Base-by-base conservation (phyloP, 2,113 vertebrate genomes). In the Sander lucioperca region DNA sequence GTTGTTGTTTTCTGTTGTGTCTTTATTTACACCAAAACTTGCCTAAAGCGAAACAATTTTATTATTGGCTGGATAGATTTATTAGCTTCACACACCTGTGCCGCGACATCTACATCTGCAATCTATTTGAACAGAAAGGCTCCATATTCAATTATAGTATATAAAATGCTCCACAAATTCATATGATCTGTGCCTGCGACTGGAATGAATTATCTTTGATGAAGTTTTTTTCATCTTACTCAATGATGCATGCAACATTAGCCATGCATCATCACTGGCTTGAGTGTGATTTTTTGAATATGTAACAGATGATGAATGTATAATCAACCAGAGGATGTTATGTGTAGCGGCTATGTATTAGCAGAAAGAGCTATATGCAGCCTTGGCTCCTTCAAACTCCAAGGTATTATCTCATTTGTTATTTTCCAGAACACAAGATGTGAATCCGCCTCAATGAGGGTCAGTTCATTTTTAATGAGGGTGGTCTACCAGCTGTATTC, bases 221-320 rank as follows among this genome's bases (percentile, higher is more conserved):
- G 86, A 69, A n/a, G 45, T 69, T 50, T 64, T 43, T 67, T 70
- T 54, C 73, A 66, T 82, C 74, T 87, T 77, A 56, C 56, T 82
- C 90, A 80, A 64, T 87, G 86, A 83, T 87, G 82, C 85, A 72
- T 87, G 76, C 68, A 68, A 27, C 83, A 89, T 90, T 86, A 91
- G 86, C 88, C 80, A 27, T 27, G 27, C 27, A 71, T 89, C 91
- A 91, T 93, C 88, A 89, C 84, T 72, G 83, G 66, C 83, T 85
- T 6, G 53, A 77, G 85, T 90, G 83, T 78, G 86, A 86, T 90
- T 84, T 79, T 91, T 82, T 91, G 87, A 92, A 93, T 91, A 91
- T 86, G 89, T 78, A 93, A 87, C 72, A 82, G 89, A 86, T 88
- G 90, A 91, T 93, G 87, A 91, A 93, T 93, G 86, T 64, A 87